Evolutionary conservation across 2,888 invertebrate genomes (phyloP).

Genomic region (Drosophila merina): DNA sequence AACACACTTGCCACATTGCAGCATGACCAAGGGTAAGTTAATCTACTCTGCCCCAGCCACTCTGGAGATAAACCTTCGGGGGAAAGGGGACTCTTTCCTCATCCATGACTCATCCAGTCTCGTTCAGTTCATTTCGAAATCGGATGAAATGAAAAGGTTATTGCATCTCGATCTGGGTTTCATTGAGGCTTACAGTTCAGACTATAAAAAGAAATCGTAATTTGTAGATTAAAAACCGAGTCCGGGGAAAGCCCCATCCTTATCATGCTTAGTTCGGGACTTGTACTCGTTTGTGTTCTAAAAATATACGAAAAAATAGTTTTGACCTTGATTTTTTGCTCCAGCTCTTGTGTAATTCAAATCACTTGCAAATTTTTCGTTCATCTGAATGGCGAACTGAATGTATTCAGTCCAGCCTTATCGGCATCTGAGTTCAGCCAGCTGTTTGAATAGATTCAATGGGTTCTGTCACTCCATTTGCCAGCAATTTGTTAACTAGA

Average conservation of each 20-base stretch:
- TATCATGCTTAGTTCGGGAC: slow-evolving; percentile 22
- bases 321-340: neutral
- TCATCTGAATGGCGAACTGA: slow-evolving; percentile 1
- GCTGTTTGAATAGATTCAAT: slow-evolving; percentile 40
- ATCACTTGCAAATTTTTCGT: slow-evolving; percentile 3
- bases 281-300: neutral
- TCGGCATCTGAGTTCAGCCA: slow-evolving; percentile 50
- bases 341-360: slow-evolving; percentile 8
- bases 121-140: slow-evolving; percentile 4
- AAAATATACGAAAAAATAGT: neutral
- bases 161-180: slow-evolving; percentile 21
- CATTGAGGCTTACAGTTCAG: slow-evolving; percentile 22
- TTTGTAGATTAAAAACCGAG: slow-evolving; percentile 19
- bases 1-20: slow-evolving; percentile 62
- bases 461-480: slow-evolving; percentile 17
- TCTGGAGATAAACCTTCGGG: slow-evolving; percentile 34
- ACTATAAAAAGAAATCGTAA: slow-evolving; percentile 38
- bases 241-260: slow-evolving; percentile 35
- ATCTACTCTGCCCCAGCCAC: slow-evolving; percentile 57
- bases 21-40: slow-evolving; percentile 57
- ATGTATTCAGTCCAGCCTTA: slow-evolving; percentile 23
- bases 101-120: slow-evolving; percentile 55
- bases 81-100: slow-evolving; percentile 15
- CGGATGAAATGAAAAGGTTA: slow-evolving; percentile 16
- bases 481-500: slow-evolving; percentile 29